Conservation (phyloP, 2,888 invertebrate species). For the Teleiodes luculella region DNA sequence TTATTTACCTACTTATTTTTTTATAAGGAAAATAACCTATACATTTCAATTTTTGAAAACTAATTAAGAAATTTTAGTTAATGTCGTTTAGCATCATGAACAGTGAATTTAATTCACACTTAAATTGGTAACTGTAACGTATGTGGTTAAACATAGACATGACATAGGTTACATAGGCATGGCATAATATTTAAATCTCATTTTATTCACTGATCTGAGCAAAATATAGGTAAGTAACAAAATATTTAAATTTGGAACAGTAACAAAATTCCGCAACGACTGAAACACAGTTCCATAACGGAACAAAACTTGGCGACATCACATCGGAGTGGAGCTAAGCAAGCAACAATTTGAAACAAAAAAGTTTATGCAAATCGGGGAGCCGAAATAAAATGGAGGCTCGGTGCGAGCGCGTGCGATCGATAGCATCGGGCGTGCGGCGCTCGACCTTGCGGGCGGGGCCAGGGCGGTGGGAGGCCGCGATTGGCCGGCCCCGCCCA, state of each 20-base stretch:
- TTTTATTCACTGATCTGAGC: no score
- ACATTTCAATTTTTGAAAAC: no score
- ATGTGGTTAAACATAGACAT: no score
- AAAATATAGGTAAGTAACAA: not conserved
- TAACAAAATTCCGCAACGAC: not conserved
- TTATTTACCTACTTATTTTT: no score
- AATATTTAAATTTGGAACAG: not conserved
- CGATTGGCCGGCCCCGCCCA: slow-evolving; percentile 60
- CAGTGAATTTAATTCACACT: no score
- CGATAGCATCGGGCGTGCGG: slow-evolving; percentile 54
- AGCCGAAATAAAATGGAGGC: slow-evolving; percentile 77
- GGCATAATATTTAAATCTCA: no score
- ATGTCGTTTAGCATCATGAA: no score
- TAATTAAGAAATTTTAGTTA: no score
- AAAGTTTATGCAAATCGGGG: slow-evolving; percentile 74
- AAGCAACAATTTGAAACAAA: slow-evolving; percentile 63
- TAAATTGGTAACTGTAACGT: no score
- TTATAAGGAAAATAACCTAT: no score
- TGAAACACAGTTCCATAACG: not conserved
- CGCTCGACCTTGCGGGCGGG: slow-evolving; percentile 72
- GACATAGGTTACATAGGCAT: no score
- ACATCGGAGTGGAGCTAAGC: slow-evolving; percentile 30
- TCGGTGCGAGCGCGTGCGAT: slow-evolving; percentile 65
- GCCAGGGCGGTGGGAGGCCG: slow-evolving; percentile 66
- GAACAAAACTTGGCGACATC: slow-evolving; percentile 9